phyloP scores from a whole-genome alignment of 2,888 invertebrate species.

The Harmothoe impar region DNA sequence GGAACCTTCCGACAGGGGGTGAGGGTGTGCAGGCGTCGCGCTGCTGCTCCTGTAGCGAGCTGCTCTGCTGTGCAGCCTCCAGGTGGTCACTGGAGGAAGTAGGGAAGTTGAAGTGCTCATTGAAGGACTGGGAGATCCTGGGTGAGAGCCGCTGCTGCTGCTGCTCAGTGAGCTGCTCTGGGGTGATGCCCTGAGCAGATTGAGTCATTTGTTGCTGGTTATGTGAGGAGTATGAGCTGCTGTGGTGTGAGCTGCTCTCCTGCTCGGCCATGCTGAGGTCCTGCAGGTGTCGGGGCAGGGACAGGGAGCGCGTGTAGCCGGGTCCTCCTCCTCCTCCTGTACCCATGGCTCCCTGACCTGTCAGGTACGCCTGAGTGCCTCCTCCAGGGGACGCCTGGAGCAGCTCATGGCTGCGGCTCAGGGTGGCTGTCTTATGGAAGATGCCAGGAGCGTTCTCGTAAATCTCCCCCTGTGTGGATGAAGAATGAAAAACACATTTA shows the following conservation, averaged over 20 bases:
- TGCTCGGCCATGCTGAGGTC: slow-evolving; percentile 49
- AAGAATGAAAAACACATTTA: not conserved
- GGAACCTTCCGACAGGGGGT: slow-evolving; percentile 60
- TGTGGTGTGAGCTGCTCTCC: not conserved
- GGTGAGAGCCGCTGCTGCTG: not conserved
- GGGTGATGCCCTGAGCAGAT: not conserved
- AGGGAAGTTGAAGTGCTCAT: slow-evolving; percentile 38
- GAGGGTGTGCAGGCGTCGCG: not conserved
- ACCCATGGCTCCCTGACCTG: slow-evolving; percentile 30
- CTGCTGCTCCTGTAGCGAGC: not conserved
- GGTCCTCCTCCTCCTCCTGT: not conserved
- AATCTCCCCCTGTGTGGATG: not conserved
- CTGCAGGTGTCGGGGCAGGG: slow-evolving; percentile 42
- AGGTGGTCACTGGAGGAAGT: not conserved
- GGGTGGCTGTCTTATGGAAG: not conserved
- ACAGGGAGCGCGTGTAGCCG: slow-evolving; percentile 23
- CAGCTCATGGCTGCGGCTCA: slow-evolving; percentile 51
- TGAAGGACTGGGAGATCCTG: slow-evolving; percentile 44
- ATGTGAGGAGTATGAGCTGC: slow-evolving; percentile 12
- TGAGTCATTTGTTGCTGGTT: not conserved
- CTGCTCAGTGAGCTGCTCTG: not conserved
- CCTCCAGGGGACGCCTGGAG: not conserved
- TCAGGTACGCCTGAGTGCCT: not conserved
- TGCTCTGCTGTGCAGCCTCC: not conserved
- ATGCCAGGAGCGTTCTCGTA: slow-evolving; percentile 24